Evolutionary conservation across 2,113 vertebrate genomes (phyloP), one percentile per base, ranked within the genome.

Genomic region (Charina bottae): DNA sequence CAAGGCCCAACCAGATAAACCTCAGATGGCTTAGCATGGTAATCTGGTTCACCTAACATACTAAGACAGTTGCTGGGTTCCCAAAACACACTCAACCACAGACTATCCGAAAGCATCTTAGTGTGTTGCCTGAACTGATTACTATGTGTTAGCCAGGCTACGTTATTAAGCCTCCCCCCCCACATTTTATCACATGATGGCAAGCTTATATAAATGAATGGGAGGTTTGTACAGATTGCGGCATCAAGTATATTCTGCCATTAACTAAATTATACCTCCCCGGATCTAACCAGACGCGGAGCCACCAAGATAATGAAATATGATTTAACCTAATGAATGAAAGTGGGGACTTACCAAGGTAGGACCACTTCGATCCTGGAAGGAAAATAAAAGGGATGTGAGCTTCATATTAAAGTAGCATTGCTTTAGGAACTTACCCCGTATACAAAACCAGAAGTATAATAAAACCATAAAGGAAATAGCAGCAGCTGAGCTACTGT

Each of bases 321-420:
- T 1, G 85, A 17, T 85, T 92, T 59, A 0, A 54, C 46, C n/a
- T 3, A 49, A 68, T n/a, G 55, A 85, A 93, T 6, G 21, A 94
- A 93, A 94, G 85, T 93, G 54, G 59, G 46, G 90, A 98, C 98
- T 99, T 97, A 99, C 99, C 98, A 90, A 93, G 93, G 12, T 99
- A 99, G 33, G 97, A 98, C 99, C 99, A 99, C 95, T 97, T 98
- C 83, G 97, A 97, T 87, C 97, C 99, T 99, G 96, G 97, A 96
- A 97, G 91, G 95, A 93, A 95, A 95, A 78, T 94, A 92, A 53
- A 93, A 95, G 93, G 60, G 89, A 26, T 49, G 37, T 93, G 78
- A 83, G 90, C 13, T 0, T 42, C 5, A 87, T 42, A 3, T 90
- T 3, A 85, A 24, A n/a, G 33, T 6, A 59, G 5, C 15, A 2